Evolutionary conservation across 2,113 vertebrate genomes (phyloP), one percentile per base, ranked within the genome.

Genomic region (Zapus hudsonius): DNA sequence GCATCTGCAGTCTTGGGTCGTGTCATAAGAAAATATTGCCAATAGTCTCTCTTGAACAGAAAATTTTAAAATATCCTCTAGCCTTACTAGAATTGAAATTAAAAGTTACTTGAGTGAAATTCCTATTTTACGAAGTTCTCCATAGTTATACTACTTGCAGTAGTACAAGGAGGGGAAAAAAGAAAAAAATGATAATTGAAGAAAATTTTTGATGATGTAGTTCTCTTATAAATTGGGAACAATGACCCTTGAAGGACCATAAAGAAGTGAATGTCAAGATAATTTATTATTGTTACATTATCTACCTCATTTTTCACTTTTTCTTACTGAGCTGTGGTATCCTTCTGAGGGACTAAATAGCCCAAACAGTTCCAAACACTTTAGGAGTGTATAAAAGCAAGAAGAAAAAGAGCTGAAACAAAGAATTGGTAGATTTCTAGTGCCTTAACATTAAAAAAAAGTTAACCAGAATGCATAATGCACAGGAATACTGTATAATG

Each of bases 221-320:
- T 98, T 98, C 98, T 98, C 98, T 98, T 98, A 98, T 98, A 98
- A 98, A 98, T 98, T 98, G 98, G 98, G 97, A 98, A 98, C 98
- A 98, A 98, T 98, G 98, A 98, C 98, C 98, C 98, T 98, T 98
- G 98, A 98, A 98, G 98, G 98, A 98, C 98, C 97, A 97, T 98
- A 98, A 98, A 98, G 98, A 98, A 98, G 97, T 98, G 98, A 98
- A 98, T 98, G 98, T 98, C 98, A 98, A 98, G 98, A 98, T 98
- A 98, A 98, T 98, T 98, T 98, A 98, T 98, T 98, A 98, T 98
- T 98, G 98, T 98, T 98, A 98, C 95, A 98, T 98, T 98, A 98
- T 98, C 98, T 97, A 96, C 97, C 97, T 98, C 97, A 97, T 98
- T 98, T 98, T 98, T 98, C 97, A 98, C 96, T 97, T 96, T 98